Base-by-base conservation (phyloP, 2,113 vertebrate genomes). In the Hippotragus niger region DNA sequence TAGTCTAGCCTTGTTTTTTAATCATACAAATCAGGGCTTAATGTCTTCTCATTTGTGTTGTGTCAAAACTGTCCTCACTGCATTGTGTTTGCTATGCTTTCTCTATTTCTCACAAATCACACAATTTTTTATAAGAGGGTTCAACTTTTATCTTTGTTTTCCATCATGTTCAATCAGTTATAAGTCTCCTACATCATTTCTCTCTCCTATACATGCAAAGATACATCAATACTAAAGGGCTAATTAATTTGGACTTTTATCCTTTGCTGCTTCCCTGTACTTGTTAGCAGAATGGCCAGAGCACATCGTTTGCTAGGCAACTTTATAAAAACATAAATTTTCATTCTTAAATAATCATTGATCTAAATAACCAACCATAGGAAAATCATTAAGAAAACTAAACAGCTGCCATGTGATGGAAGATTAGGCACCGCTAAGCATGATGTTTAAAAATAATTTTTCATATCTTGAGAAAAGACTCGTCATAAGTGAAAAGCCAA, bases 231-330 rank as follows among this genome's bases (percentile, higher is more conserved):
- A 96, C 33, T 90, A 97, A 93, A 94, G 55, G 14, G 40, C 12
- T 98, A 95, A 95, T 94, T 96, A 93, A 97, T 95, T 78, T 96
- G 83, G 80, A 67, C 86, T 78, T 96, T 97, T 53, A 95, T 94
- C 90, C 36, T 53, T 5, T 85, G 43, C 80, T 85, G 53, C 53
- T 88, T 89, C 31, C 67, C 1, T 96, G 45, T 62, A 8, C 33
- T 52, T 83, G 90, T 85, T 64, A 93, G 62, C 80, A 76, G 94
- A 95, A 88, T 71, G 23, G 40, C 58, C 89, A 62, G 60, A 97
- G 60, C 40, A 97, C 8, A 90, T 88, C 50, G 2, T 94, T 16
- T 96, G n/a, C 52, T 62, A 92, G 94, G 94, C 58, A 92, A 8
- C 86, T 91, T 97, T 95, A 91, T 50, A 25, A 93, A 64, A 95